Base-by-base conservation (phyloP, 2,888 invertebrate genomes). In the Lasioglossum leucozonium region DNA sequence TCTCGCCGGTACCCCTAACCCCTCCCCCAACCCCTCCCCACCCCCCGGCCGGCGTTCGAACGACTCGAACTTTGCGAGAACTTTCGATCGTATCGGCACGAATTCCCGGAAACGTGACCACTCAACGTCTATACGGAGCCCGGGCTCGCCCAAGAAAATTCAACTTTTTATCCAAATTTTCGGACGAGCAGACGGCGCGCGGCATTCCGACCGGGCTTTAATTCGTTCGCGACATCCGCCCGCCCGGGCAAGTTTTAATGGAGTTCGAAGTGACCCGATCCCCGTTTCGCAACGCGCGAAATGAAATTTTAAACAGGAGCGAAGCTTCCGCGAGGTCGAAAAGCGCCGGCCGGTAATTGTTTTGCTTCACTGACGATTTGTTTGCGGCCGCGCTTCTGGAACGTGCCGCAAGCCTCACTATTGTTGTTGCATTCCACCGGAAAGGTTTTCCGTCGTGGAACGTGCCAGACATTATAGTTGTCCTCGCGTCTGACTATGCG, bases 1-100 rank as follows among this genome's bases (percentile, higher is more conserved):
- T 88, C 87, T 84, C 71, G 62, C 16, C 58, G 6, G 30, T 16
- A 67, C 82, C 58, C 82, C 26, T 26, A 2, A 26, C 58, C 26
- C 11, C 26, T 26, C 13, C 26, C 0, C 13, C 1, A 5, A 4
- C 22, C n/a, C n/a, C n/a, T n/a, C n/a, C n/a, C n/a, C n/a, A n/a
- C n/a, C n/a, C n/a, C n/a, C n/a, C n/a, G n/a, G n/a, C n/a, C n/a
- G n/a, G n/a, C 26, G 11, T 34, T 26, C 58, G n/a, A 58, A 26
- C 42, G 42, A 11, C 18, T 26, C 58, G 58, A 26, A 82, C 74
- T 78, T n/a, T 83, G 51, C 40, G 62, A 42, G 71, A 26, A 72
- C 51, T 67, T 73, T 51, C 83, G 86, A 58, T 83, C 87, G 87
- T 81, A 80, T 80, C 71, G 71, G 40, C 44, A 44, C 44, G 67